Evolutionary conservation across 1,140 invertebrate species (phyloP).

Genomic region (Galleria mellonella): DNA sequence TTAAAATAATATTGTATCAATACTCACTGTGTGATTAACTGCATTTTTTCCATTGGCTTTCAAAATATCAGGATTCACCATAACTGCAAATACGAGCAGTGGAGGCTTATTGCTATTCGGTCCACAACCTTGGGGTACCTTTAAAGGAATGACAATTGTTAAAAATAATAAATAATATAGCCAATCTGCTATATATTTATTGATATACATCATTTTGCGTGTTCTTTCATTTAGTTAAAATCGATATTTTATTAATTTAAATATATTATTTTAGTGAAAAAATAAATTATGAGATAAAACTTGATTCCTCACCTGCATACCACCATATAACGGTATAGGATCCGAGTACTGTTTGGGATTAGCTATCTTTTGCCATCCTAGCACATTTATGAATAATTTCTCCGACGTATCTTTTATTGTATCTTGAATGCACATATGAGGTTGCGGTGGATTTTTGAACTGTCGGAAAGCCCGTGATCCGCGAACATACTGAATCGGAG

Average conservation of each 20-base stretch:
- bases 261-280: background rate
- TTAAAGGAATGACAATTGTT: background rate
- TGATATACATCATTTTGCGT: too few species aligned
- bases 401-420: slow-evolving; percentile 75
- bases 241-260: too few species aligned
- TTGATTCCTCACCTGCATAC: slow-evolving; percentile 76
- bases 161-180: too few species aligned
- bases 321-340: slow-evolving; percentile 80
- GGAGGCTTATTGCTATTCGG: slow-evolving; percentile 77
- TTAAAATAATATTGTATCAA: too few species aligned
- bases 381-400: slow-evolving; percentile 79
- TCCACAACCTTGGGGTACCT: slow-evolving; percentile 69
- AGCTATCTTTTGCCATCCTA: slow-evolving; percentile 82
- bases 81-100: slow-evolving; percentile 80
- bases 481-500: slow-evolving; percentile 59
- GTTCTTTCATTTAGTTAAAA: too few species aligned
- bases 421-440: slow-evolving; percentile 84
- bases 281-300: background rate
- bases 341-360: slow-evolving; percentile 78
- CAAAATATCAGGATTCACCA: slow-evolving; percentile 81
- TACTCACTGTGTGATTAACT: slow-evolving; percentile 75
- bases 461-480: slow-evolving; percentile 75
- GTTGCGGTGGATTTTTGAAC: slow-evolving; percentile 83
- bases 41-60: slow-evolving; percentile 80
- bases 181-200: background rate